Evolutionary conservation across 2,888 invertebrate genomes (phyloP).

Genomic region (Netelia inedita): DNA sequence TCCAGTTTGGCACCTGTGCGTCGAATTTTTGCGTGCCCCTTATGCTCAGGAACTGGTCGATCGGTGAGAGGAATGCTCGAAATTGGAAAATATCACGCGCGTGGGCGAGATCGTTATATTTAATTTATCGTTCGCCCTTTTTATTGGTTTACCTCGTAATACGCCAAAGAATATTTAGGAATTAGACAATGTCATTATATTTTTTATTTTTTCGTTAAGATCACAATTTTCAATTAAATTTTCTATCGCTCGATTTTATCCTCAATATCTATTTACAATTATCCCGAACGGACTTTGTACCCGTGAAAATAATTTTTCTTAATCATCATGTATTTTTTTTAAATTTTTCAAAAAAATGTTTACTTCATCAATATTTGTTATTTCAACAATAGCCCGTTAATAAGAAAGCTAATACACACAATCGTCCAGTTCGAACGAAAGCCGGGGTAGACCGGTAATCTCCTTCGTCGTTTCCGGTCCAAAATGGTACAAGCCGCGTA

Average conservation of each 20-base stretch:
- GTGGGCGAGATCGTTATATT: no score
- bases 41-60: not conserved
- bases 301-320: not conserved
- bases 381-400: constrained; percentile 1
- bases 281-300: no score
- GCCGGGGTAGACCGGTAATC: constrained; percentile 34
- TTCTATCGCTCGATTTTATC: no score
- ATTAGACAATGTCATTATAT: no score
- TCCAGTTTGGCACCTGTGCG: not conserved
- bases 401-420: constrained; percentile 40
- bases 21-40: not conserved
- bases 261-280: no score
- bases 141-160: no score
- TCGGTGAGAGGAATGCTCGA: not conserved
- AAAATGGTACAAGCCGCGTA: constrained; percentile 17
- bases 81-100: not conserved
- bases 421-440: constrained; percentile 42
- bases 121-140: no score
- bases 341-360: not conserved
- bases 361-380: not conserved
- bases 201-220: no score
- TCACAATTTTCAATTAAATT: no score
- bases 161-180: no score
- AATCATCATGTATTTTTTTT: not conserved
- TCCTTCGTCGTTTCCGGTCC: constrained; percentile 54